phyloP scores from a whole-genome alignment of 2,888 invertebrate species.

The Heteromurus nitidus region DNA sequence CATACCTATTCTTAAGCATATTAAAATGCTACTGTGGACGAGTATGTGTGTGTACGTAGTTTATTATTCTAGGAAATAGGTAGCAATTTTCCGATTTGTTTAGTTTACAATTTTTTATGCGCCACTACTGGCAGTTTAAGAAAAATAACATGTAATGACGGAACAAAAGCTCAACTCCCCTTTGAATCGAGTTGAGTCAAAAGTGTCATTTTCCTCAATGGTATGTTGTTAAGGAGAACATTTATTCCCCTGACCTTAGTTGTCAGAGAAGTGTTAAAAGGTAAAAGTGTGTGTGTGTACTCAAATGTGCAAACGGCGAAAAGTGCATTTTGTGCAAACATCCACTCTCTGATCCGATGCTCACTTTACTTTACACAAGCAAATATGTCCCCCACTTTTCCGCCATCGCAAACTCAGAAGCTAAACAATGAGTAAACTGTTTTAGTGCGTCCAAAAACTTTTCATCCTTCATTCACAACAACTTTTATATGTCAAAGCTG shows the following conservation, averaged over 20 bases:
- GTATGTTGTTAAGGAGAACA: slow-evolving; percentile 9
- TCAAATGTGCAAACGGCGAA: not conserved
- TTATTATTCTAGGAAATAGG: not conserved
- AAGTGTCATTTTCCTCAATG: slow-evolving; percentile 29
- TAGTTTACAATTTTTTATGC: slow-evolving; percentile 11
- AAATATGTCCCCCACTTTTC: not conserved
- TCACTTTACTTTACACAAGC: not conserved
- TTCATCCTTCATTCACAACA: slow-evolving; percentile 7
- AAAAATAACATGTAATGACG: slow-evolving; percentile 16
- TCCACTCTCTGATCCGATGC: not conserved
- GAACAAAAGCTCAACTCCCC: not conserved
- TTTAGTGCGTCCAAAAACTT: not conserved
- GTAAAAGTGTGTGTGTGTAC: slow-evolving; percentile 15
- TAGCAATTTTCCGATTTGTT: slow-evolving; percentile 17
- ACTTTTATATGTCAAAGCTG: not conserved
- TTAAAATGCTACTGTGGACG: not conserved
- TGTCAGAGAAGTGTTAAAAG: slow-evolving; percentile 30
- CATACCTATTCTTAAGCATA: slow-evolving; percentile 9
- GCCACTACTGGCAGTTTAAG: slow-evolving; percentile 11
- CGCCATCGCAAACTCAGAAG: no score
- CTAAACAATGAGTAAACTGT: slow-evolving; percentile 7
- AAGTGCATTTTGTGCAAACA: not conserved
- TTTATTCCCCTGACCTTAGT: slow-evolving; percentile 27
- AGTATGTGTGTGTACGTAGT: not conserved
- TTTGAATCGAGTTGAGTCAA: slow-evolving; percentile 4